phyloP scores from a whole-genome alignment of 2,797 vertebrate species.

The Muraenolepis orangiensis region DNA sequence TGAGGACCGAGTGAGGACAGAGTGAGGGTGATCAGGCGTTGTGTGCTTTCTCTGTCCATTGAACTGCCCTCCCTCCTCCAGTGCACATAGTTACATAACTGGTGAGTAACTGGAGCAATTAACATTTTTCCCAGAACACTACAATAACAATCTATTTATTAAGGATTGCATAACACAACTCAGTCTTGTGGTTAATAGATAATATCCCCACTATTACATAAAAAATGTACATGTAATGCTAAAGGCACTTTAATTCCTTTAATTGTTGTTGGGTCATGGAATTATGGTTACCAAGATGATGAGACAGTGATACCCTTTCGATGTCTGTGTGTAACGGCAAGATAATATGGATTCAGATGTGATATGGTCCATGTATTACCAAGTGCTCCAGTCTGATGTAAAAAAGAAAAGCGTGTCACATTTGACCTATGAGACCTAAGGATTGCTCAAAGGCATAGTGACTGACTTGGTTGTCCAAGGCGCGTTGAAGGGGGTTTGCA shows the following conservation, averaged over 20 bases:
- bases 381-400: neutral
- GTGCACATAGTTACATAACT: neutral
- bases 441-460: neutral
- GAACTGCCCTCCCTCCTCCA: no score
- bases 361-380: neutral
- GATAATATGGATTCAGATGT: neutral
- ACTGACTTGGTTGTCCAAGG: no score
- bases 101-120: neutral
- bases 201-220: neutral
- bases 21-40: neutral
- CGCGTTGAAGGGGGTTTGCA: no score
- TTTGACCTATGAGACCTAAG: neutral
- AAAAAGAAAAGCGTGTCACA: neutral
- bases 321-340: neutral
- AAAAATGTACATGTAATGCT: neutral
- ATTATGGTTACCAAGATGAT: neutral
- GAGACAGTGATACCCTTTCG: neutral
- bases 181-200: neutral
- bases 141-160: neutral
- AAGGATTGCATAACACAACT: neutral
- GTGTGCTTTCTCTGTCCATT: neutral
- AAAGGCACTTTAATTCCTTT: neutral
- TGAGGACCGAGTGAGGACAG: neutral
- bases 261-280: neutral
- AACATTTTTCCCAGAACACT: neutral